A percentile compares a stretch with the other conserved stretches of the same genome.
Evolutionary conservation across 2,888 invertebrate species (phyloP).

Genomic region (Bugula neritina): DNA sequence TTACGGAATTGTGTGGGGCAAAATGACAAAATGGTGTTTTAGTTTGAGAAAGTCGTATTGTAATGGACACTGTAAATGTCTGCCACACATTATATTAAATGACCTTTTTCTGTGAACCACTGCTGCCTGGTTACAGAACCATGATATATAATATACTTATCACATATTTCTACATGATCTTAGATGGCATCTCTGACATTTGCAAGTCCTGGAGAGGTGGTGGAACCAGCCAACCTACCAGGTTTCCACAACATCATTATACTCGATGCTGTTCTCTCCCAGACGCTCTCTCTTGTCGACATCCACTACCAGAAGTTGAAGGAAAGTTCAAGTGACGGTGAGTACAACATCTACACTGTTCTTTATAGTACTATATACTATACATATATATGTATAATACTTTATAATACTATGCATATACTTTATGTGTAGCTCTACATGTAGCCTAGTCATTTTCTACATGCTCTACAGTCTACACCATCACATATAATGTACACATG

Average conservation of each 20-base stretch:
- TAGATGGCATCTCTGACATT: constrained; percentile 42
- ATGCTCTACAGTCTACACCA: too few species aligned
- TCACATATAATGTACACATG: not conserved
- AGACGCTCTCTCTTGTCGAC: constrained; percentile 68
- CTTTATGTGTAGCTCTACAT: not conserved
- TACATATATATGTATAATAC: not conserved
- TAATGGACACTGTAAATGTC: too few species aligned
- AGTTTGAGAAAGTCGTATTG: too few species aligned
- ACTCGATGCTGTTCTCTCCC: constrained; percentile 70
- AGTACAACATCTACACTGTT: not conserved
- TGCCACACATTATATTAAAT: too few species aligned
- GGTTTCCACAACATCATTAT: constrained; percentile 69
- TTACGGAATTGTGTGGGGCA: too few species aligned
- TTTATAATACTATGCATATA: not conserved
- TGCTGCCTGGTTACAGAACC: too few species aligned
- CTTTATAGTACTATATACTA: not conserved
- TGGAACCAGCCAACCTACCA: constrained; percentile 55
- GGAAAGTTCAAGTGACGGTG: constrained; percentile 30
- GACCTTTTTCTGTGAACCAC: too few species aligned
- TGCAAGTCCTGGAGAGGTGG: constrained; percentile 36
- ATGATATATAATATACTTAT: too few species aligned
- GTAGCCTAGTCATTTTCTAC: too few species aligned
- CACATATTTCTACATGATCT: too few species aligned
- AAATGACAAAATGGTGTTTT: too few species aligned
- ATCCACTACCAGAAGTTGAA: constrained; percentile 57